Conservation (phyloP, 2,888 invertebrate species). For the Euplagia quadripunctaria region DNA sequence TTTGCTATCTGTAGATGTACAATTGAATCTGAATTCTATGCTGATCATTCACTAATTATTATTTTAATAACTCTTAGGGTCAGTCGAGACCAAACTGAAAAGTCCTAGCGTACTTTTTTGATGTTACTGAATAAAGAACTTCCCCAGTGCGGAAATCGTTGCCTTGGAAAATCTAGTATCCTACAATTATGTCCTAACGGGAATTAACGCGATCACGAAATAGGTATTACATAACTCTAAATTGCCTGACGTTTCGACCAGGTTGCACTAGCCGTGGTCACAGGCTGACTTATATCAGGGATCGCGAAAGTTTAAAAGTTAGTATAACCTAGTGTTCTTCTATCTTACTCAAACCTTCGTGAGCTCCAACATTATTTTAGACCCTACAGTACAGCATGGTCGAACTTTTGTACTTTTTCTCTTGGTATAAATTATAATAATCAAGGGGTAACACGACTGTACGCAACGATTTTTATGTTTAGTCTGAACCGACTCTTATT, state of each 20-base stretch:
- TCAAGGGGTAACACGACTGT: background rate
- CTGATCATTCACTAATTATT: slow-evolving; percentile 59
- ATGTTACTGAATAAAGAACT: background rate
- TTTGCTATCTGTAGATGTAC: slow-evolving; percentile 51
- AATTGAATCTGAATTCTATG: slow-evolving; percentile 58
- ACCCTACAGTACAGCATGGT: background rate
- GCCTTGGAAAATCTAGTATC: background rate
- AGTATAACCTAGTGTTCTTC: too few species aligned
- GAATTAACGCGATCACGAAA: too few species aligned
- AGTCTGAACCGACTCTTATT: slow-evolving; percentile 39
- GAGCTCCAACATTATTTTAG: too few species aligned
- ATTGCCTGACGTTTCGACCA: too few species aligned
- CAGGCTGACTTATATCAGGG: too few species aligned
- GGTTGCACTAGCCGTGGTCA: too few species aligned
- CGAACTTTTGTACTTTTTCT: background rate
- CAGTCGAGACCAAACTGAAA: background rate
- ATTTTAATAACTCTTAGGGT: slow-evolving; percentile 35
- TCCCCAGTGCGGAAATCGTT: background rate
- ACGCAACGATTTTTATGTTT: background rate
- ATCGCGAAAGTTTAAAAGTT: too few species aligned
- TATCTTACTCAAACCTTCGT: too few species aligned
- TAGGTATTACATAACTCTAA: too few species aligned
- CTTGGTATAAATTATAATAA: background rate
- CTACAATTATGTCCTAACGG: too few species aligned
- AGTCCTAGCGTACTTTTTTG: background rate